Percentiles rank a stretch among this genome's conserved stretches.
phyloP scores from a whole-genome alignment of 2,888 invertebrate genomes.

The Vannuccia rotundouncinata region DNA sequence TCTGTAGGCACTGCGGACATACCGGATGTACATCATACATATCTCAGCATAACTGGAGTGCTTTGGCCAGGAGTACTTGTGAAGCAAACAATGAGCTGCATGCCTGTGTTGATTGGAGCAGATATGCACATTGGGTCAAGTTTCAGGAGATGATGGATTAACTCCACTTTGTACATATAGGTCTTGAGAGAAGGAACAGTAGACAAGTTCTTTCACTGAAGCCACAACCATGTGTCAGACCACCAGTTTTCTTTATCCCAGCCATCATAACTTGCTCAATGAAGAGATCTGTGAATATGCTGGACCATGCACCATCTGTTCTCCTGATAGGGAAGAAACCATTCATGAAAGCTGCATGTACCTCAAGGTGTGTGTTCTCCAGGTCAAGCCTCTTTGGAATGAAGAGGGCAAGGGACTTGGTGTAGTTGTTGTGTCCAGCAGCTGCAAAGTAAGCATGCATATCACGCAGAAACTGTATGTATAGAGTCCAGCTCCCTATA shows the following conservation, averaged over 20 bases:
- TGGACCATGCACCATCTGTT: background rate
- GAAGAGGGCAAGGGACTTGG: background rate
- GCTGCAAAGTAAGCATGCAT: background rate
- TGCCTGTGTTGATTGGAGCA: background rate
- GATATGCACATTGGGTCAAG: background rate
- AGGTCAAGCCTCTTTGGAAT: background rate
- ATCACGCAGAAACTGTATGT: background rate
- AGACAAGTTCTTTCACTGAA: background rate
- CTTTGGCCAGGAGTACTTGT: background rate
- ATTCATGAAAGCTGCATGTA: background rate
- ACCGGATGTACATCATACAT: background rate
- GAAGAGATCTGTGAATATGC: background rate
- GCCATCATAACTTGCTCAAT: background rate
- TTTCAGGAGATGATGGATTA: background rate
- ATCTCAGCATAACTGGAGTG: background rate
- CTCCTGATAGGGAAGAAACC: background rate
- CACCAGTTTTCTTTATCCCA: background rate
- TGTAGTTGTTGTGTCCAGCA: background rate
- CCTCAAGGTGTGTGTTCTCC: background rate
- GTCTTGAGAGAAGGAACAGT: background rate
- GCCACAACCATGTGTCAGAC: background rate
- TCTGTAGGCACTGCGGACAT: background rate
- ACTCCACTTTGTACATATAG: background rate
- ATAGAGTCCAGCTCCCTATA: background rate
- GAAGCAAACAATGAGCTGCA: background rate